Conservation (phyloP, 2,113 vertebrate genomes). For the Lucifuga dentata region DNA sequence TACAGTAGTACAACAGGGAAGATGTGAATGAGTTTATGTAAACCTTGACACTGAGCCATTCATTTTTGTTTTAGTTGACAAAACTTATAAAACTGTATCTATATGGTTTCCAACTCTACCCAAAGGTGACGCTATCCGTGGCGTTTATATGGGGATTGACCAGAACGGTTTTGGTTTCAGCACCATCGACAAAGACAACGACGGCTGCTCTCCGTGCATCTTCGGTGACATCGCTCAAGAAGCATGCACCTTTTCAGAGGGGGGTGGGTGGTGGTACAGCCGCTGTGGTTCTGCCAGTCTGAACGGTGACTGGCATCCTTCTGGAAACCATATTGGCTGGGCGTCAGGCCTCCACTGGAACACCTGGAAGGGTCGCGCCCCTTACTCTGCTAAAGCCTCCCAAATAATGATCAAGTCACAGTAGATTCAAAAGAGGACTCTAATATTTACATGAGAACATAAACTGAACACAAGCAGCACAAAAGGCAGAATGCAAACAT, state of each 20-base stretch:
- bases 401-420: slow-evolving; percentile 59
- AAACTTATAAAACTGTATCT: no score
- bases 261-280: slow-evolving; percentile 78
- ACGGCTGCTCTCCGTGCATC: slow-evolving; percentile 68
- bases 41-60: no score
- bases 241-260: not conserved
- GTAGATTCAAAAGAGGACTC: slow-evolving; percentile 3
- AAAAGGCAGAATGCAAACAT: no score
- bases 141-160: slow-evolving; percentile 23
- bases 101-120: not conserved
- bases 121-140: slow-evolving; percentile 73
- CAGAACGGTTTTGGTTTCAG: slow-evolving; percentile 79
- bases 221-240: slow-evolving; percentile 39
- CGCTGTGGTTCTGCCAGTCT: slow-evolving; percentile 72
- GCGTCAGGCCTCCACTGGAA: slow-evolving; percentile 75
- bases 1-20: no score
- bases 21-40: no score
- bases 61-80: no score
- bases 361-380: slow-evolving; percentile 65
- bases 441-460: no score
- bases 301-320: slow-evolving; percentile 67
- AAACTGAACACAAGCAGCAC: no score
- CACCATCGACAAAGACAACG: slow-evolving; percentile 68
- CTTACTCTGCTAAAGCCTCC: slow-evolving; percentile 60
- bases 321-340: slow-evolving; percentile 55